Evolutionary conservation across 2,888 invertebrate genomes (phyloP).

Genomic region (Notodonta ziczac): DNA sequence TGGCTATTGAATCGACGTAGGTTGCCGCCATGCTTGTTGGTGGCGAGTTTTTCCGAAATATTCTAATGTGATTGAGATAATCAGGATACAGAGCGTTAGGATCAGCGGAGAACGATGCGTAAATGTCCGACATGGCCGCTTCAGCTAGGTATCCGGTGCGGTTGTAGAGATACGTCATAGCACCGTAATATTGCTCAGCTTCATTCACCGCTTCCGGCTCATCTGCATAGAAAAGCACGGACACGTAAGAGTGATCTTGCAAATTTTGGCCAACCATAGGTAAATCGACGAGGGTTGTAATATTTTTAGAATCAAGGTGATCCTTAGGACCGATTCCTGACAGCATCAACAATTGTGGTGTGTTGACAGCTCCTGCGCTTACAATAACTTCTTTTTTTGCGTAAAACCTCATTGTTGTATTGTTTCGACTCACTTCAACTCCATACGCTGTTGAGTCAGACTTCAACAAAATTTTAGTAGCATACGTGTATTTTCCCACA

Average conservation of each 20-base stretch:
- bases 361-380: conserved; percentile 26
- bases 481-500: conserved; percentile 22
- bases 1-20: conserved; percentile 18
- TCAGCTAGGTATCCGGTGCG: not conserved
- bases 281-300: not conserved
- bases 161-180: not conserved
- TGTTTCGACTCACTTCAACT: conserved; percentile 16
- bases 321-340: conserved; percentile 33
- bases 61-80: not conserved
- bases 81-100: not conserved
- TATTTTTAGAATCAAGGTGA: conserved; percentile 14
- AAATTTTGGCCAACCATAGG: conserved; percentile 5
- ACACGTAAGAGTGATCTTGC: not conserved
- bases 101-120: not conserved
- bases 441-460: conserved; percentile 15
- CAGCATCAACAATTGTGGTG: conserved; percentile 31
- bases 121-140: no score
- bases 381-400: conserved; percentile 29
- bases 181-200: no score
- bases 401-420: conserved; percentile 10
- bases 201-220: not conserved
- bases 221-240: not conserved
- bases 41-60: conserved; percentile 5
- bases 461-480: conserved; percentile 21
- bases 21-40: conserved; percentile 8